Evolutionary conservation across 2,113 vertebrate species (phyloP).

Genomic region (Colistium nudipinnis): DNA sequence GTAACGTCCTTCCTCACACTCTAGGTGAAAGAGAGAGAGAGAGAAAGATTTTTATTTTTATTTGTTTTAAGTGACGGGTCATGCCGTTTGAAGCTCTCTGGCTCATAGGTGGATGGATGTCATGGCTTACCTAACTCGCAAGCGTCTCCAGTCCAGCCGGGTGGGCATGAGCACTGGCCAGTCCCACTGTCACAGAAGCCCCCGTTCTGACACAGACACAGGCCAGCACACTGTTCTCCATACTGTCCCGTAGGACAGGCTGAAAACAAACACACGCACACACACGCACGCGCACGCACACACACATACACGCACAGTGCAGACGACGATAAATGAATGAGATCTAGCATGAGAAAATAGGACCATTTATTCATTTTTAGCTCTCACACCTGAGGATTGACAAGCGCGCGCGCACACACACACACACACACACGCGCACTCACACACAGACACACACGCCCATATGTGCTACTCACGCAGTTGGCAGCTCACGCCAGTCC

Average conservation of each 20-base stretch:
- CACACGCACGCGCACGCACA: not conserved
- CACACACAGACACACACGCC: too few relatives aligned
- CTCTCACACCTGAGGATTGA: too few relatives aligned
- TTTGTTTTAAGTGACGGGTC: not conserved
- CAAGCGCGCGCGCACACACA: too few relatives aligned
- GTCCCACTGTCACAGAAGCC: slow-evolving; percentile 63
- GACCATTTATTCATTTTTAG: too few relatives aligned
- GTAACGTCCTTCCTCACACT: slow-evolving; percentile 60
- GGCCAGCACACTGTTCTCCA: slow-evolving; percentile 71
- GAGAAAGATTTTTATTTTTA: not conserved
- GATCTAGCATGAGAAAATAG: not conserved
- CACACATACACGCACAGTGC: not conserved
- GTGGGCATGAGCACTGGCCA: slow-evolving; percentile 75
- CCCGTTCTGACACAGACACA: slow-evolving; percentile 75
- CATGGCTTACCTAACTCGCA: slow-evolving; percentile 78
- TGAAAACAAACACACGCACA: slow-evolving; percentile 39
- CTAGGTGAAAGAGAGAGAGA: slow-evolving; percentile 32
- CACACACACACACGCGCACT: too few relatives aligned
- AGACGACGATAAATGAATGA: not conserved
- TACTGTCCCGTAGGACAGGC: slow-evolving; percentile 76
- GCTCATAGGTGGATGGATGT: too few relatives aligned
- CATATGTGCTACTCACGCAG: slow-evolving; percentile 71
- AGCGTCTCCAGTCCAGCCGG: slow-evolving; percentile 70
- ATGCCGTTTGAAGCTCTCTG: too few relatives aligned
- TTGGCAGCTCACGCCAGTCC: slow-evolving; percentile 69